Evolutionary conservation across 2,888 invertebrate genomes (phyloP), one percentile per base, ranked within the genome.

Genomic region (Plagiodera versicolora): DNA sequence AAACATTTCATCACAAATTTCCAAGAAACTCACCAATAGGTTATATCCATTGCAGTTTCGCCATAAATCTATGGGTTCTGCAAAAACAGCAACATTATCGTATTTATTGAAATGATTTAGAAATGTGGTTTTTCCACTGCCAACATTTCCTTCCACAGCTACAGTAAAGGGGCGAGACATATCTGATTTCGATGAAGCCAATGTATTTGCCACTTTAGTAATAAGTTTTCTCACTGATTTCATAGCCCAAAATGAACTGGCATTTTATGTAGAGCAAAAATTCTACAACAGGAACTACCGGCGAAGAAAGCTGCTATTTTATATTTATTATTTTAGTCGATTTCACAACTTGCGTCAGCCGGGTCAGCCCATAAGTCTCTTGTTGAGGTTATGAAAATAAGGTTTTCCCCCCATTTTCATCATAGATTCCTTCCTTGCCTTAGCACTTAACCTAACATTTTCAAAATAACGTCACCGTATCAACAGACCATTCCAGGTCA

Each of bases 81-180:
- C 67, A 39, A 77, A 67, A 1, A 79, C 72, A 58, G 87, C 86
- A 20, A 92, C 86, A 70, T 91, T 88, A 50, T 88, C 84, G 74
- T 87, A 88, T 72, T 88, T 86, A 55, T 87, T 84, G 76, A 94
- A 94, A 81, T 92, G 87, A 74, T 91, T 88, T 14, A 95, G 78
- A 77, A 94, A 93, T 6, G 94, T 92, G 1, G 94, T 94, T 82
- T 95, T 95, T 0, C 94, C 94, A 75, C 92, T 90, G 20, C 94
- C 94, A 73, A 95, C 94, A 78, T 95, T 95, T 20, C 94, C 94
- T 77, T 95, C 94, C 30, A 95, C 89, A 44, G 91, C 85, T 18
- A 95, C 90, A 0, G 92, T 93, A 74, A 90, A 91, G 0, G 91
- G 90, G 1, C 66, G 63, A n/a, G 45, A 49, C 30, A 59, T 9